These are phyloP conservation scores for Mesochorus sp. DNA, from an alignment of 2,888 invertebrate genomes.

Conservation along the genomic window DNA sequence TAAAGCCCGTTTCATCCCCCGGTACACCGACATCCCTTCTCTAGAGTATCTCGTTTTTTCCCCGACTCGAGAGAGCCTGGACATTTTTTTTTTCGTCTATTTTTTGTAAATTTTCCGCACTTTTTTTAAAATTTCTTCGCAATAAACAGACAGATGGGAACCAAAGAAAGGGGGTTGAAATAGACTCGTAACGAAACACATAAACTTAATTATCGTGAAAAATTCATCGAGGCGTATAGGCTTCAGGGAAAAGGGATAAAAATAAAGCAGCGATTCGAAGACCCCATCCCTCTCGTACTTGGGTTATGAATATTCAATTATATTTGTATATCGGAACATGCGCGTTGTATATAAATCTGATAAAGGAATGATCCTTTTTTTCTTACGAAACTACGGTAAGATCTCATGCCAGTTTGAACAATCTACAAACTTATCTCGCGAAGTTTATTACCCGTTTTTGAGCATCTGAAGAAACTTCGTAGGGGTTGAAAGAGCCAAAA, in stretches of 20 bases:
- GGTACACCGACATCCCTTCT: not conserved
- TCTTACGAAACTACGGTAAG: no score
- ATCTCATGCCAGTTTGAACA: no score
- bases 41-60: conserved; percentile 25
- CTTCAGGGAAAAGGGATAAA: not conserved
- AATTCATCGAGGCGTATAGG: conserved; percentile 26
- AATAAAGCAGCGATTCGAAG: conserved; percentile 8
- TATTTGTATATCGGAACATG: not conserved
- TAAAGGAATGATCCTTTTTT: not conserved
- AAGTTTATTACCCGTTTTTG: no score
- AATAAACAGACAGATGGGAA: conserved; percentile 22
- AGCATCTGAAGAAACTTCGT: no score
- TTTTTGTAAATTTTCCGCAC: not conserved
- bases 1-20: not conserved
- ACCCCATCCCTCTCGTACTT: not conserved
- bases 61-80: conserved; percentile 29
- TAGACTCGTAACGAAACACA: conserved; percentile 1
- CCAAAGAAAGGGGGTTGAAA: conserved; percentile 13
- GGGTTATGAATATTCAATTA: not conserved
- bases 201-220: conserved; percentile 46
- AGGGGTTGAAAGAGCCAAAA: no score
- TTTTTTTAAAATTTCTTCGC: conserved; percentile 23
- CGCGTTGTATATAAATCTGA: not conserved
- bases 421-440: no score
- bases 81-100: conserved; percentile 44